Conservation (phyloP, 1,140 invertebrate species). For the Tribolium madens region DNA sequence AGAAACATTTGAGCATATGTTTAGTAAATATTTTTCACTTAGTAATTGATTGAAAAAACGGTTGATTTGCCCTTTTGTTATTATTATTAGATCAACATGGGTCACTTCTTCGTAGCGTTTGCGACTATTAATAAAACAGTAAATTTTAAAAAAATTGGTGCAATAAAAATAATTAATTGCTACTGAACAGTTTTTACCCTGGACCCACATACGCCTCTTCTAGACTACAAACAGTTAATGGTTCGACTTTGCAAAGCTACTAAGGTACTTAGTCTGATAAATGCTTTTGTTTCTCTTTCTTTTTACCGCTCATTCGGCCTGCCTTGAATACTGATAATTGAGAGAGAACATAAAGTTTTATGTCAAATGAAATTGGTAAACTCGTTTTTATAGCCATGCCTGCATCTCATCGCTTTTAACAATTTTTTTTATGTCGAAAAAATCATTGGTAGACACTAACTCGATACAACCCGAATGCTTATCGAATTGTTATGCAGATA, state of each 20-base stretch:
- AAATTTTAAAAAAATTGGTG: constrained; percentile 31
- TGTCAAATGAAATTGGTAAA: constrained; percentile 46
- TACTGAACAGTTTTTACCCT: constrained; percentile 19
- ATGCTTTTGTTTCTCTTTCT: constrained; percentile 45
- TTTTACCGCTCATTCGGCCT: constrained; percentile 40
- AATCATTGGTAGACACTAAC: constrained; percentile 12
- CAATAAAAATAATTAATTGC: constrained; percentile 35
- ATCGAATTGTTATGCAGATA: constrained; percentile 6
- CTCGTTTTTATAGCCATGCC: constrained; percentile 38
- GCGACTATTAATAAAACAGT: neutral
- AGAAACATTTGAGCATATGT: neutral
- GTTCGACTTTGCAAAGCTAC: constrained; percentile 46
- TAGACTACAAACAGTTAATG: constrained; percentile 41
- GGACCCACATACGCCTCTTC: constrained; percentile 35
- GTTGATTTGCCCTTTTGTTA: neutral
- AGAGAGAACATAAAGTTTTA: constrained; percentile 46
- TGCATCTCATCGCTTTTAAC: constrained; percentile 37
- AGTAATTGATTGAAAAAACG: constrained; percentile 10
- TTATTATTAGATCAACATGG: constrained; percentile 16
- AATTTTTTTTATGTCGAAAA: constrained; percentile 29
- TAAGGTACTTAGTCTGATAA: constrained; percentile 45
- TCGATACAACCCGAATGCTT: constrained; percentile 16
- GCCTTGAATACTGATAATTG: constrained; percentile 45
- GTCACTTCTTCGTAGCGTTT: neutral
- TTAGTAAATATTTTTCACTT: neutral